Evolutionary conservation across 2,888 invertebrate species (phyloP), one percentile per base, ranked within the genome.

Genomic region (Apoda limacodes): DNA sequence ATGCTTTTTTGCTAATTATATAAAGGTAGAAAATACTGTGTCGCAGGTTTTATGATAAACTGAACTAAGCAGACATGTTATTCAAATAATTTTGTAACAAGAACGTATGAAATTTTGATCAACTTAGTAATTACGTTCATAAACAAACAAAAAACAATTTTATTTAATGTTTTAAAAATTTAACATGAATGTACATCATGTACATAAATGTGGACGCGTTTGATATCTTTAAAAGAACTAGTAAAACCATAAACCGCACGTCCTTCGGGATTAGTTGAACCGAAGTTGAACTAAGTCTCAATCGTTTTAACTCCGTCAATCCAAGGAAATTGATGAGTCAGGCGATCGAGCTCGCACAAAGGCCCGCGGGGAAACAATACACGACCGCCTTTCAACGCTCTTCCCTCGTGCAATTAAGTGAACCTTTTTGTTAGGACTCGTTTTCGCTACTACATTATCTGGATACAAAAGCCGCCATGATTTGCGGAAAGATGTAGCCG

Each of bases 351-450:
- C 39, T 41, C 47, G 53, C 55, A 72, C 64, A 74, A 74, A 66
- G 60, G 66, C 60, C 59, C 55, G 55, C 53, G 52, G 61, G 69
- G 69, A 75, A 76, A 78, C 78, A 78, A 78, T 66, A 52, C 50
- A 48, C 48, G 41, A 32, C 47, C 58, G 57, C 60, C 68, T 69
- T 70, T 70, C 72, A 68, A 51, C 54, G 59, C 50, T 60, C 64
- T 65, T 64, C 71, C 74, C 66, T 51, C 55, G 56, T 51, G 67
- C 76, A 76, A 80, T 80, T 80, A 76, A 72, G 69, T 65, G 69
- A 64, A 59, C 62, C 71, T 80, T 76, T 80, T 71, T 75, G 74
- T 67, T 64, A 55, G 52, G 47, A 46, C 52, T 61, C 61, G 55
- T 66, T 64, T 62, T 57, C 61, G 56, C 62, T 58, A 71, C 69